Base-by-base conservation (phyloP, 2,113 vertebrate species). In the Argyrosomus japonicus region DNA sequence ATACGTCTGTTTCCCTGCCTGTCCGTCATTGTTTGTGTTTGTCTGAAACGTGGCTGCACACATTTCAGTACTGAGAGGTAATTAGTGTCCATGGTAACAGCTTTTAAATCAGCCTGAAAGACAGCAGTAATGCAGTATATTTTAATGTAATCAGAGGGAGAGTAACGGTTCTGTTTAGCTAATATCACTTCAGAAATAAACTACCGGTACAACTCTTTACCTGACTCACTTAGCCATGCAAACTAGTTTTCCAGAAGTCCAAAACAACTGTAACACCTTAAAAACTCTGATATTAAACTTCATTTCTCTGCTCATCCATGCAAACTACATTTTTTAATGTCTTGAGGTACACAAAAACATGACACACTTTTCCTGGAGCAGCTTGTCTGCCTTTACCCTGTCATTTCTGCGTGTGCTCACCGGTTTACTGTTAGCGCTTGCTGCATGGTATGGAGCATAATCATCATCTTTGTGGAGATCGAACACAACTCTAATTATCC, bases 401-500 rank as follows among this genome's bases (percentile, higher is more conserved):
- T 85, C 60, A 71, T 73, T n/a, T 83, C 60, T 12, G 71, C 57
- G 21, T 73, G 68, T 58, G 72, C 29, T 73, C 47, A 71, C 48
- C 51, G 69, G 64, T 56, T 74, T 75, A 23, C 63, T 60, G 77
- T 86, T 62, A 50, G 50, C 2, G 15, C 21, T 45, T 36, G 29
- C 73, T 51, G 47, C 71, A 29, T 19, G 40, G 54, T 68, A 75
- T 6, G 4, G 23, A 51, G 71, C 67, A 77, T 84, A 79, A 90
- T 82, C 83, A 74, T 75, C 75, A 51, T 51, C 70, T 65, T 45
- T 70, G 62, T 15, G 54, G 77, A 77, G 81, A 92, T 93, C 71
- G 77, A 86, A 85, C 71, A 67, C 70, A 62, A 17, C 75, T 91
- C 87, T 87, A 92, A 92, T 91, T 87, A 93, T 77, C 89, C 65